These are phyloP conservation scores for Lepidochrysops patricia DNA, from an alignment of 2,888 invertebrate species.

Conservation along the genomic window DNA sequence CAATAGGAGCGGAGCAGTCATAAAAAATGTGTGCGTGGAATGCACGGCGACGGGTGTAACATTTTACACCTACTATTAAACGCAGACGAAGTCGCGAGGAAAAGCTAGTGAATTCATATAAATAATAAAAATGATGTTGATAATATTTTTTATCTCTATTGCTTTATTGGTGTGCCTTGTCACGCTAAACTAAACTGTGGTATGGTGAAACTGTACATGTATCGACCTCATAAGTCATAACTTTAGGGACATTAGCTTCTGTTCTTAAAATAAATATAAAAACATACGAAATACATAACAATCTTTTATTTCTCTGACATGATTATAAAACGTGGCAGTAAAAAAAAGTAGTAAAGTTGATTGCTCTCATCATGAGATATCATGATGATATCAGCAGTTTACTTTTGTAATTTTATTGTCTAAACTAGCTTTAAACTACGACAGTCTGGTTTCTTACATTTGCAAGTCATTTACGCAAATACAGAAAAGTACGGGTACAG, in stretches of 20 bases:
- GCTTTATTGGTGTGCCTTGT: slow-evolving; percentile 9
- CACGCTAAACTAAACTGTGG: background rate
- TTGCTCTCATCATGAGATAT: slow-evolving; percentile 40
- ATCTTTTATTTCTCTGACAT: slow-evolving; percentile 22
- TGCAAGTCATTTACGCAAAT: background rate
- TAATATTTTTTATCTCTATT: no score
- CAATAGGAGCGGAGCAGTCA: no score
- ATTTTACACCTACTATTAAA: no score
- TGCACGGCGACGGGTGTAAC: no score
- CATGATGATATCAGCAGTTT: slow-evolving; percentile 30
- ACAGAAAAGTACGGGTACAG: background rate
- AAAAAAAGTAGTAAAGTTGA: no score
- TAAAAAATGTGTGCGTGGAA: no score
- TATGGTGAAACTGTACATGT: background rate
- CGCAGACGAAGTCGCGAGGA: no score
- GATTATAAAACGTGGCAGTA: slow-evolving; percentile 24
- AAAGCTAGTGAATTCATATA: no score
- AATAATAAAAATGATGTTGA: no score
- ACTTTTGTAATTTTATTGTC: background rate
- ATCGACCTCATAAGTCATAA: no score
- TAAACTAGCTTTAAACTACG: background rate
- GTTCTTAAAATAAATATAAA: slow-evolving; percentile 15
- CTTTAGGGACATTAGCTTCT: slow-evolving; percentile 9
- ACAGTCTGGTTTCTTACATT: background rate
- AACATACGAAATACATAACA: background rate